Percentiles rank a stretch among this genome's conserved stretches.
Evolutionary conservation across 2,797 vertebrate genomes (phyloP).

Genomic region (Capromys pilorides): DNA sequence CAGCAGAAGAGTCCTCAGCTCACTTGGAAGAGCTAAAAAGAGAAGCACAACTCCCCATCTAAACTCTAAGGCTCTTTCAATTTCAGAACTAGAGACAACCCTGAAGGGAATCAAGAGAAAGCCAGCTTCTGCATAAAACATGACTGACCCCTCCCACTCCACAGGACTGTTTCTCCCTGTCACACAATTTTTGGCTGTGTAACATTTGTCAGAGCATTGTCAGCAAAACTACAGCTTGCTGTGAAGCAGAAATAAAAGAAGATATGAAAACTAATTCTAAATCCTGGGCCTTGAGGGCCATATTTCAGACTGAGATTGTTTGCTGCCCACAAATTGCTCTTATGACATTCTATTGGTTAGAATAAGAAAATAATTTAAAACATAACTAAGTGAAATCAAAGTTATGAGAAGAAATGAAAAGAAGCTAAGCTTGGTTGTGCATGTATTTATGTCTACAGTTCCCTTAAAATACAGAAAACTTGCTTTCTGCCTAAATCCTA

Average conservation of each 20-base stretch:
- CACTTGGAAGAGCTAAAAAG: conserved; percentile 30
- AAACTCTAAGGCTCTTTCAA: conserved; percentile 19
- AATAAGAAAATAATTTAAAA: neutral
- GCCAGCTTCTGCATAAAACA: conserved; percentile 43
- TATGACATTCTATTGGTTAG: neutral
- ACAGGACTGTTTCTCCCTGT: neutral
- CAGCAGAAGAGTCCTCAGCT: neutral
- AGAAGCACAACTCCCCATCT: conserved; percentile 36
- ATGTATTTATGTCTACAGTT: neutral
- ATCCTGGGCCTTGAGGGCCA: neutral
- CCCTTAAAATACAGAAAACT: neutral
- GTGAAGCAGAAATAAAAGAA: neutral
- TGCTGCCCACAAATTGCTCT: neutral
- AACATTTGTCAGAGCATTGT: conserved; percentile 18
- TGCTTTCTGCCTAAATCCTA: neutral
- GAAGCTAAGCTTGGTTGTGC: neutral
- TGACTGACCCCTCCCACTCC: neutral
- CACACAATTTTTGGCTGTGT: conserved; percentile 40
- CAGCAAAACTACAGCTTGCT: neutral
- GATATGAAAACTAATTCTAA: neutral
- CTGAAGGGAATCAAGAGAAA: conserved; percentile 54
- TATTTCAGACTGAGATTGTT: no score
- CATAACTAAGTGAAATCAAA: neutral
- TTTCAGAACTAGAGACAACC: conserved; percentile 19
- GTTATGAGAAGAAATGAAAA: neutral